Base-by-base conservation (phyloP, 2,797 vertebrate genomes). In the Sebastes nivosus region DNA sequence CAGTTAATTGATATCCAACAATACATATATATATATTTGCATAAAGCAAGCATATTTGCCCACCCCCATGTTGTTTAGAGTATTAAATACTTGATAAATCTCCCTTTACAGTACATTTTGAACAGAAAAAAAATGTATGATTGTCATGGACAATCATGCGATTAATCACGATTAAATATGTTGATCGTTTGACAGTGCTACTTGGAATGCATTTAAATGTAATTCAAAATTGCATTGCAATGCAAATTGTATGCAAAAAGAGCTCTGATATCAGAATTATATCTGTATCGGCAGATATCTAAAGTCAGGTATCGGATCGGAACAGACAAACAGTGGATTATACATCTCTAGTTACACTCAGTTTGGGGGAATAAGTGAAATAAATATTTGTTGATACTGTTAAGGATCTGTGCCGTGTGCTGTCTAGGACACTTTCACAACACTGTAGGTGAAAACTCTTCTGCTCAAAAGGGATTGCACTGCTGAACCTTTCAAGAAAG, bases 381-480 rank as follows among this genome's bases (percentile, higher is more conserved):
- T 18, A 64, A n/a, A 77, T 36, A 42, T 29, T 1, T 20, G 38
- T 29, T 73, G 58, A 58, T n/a, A 55, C 24, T 14, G 67, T 34
- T 60, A 13, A 13, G 5, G 20, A 60, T 57, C 10, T 32, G 20
- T 38, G 13, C 14, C 8, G 18, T 25, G 50, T 61, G 59, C 29
- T 12, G 57, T 55, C 57, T 54, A 38, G 29, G 30, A 81, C 83
- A 87, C 11, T 36, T 82, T 67, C 24, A 57, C 25, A 60, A 55
- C 10, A 20, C 18, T 52, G 46, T 52, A 67, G 16, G 36, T 57
- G 36, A 69, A 64, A 65, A 38, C 72, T 52, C 8, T 18, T 38
- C 10, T 5, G 0, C 55, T 78, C 30, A 72, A 55, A 74, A 74
- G 27, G 27, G 30, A 66, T 10, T 6, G 38, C 16, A 50, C 20